Conservation (phyloP, 2,113 vertebrate species). For the Benitochromis conjunctus region DNA sequence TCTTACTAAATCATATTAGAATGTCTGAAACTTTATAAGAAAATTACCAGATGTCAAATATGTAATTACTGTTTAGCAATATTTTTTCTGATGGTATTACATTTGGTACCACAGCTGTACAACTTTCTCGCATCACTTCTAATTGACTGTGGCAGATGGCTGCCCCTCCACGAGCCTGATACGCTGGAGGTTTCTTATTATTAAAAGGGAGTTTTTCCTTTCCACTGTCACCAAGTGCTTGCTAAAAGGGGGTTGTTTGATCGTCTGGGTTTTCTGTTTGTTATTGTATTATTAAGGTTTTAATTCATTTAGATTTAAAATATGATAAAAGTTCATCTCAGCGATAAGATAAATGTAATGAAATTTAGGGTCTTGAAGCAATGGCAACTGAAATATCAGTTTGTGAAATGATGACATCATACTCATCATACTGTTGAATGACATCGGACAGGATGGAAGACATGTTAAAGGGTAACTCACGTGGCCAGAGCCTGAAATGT, state of each 20-base stretch:
- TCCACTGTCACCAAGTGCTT: background rate
- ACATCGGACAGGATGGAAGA: rapidly evolving
- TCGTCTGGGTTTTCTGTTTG: background rate
- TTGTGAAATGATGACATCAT: background rate
- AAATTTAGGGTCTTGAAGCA: background rate
- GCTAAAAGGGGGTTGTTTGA: rapidly evolving
- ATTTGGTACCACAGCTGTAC: background rate
- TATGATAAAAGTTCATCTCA: background rate
- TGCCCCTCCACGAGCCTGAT: background rate
- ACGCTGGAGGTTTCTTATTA: background rate
- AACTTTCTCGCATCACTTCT: background rate
- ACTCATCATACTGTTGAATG: rapidly evolving
- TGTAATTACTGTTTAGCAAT: background rate
- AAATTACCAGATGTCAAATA: background rate
- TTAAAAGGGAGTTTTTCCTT: background rate
- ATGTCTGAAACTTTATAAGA: background rate
- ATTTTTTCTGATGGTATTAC: background rate
- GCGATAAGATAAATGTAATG: background rate
- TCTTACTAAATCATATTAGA: background rate
- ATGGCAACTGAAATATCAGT: background rate
- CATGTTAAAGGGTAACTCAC: background rate
- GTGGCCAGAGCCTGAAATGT: background rate
- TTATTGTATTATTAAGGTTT: background rate
- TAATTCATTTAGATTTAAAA: background rate
- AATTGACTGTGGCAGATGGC: background rate